Conservation (phyloP, 2,888 invertebrate genomes). For the Andrena chrysosceles region DNA sequence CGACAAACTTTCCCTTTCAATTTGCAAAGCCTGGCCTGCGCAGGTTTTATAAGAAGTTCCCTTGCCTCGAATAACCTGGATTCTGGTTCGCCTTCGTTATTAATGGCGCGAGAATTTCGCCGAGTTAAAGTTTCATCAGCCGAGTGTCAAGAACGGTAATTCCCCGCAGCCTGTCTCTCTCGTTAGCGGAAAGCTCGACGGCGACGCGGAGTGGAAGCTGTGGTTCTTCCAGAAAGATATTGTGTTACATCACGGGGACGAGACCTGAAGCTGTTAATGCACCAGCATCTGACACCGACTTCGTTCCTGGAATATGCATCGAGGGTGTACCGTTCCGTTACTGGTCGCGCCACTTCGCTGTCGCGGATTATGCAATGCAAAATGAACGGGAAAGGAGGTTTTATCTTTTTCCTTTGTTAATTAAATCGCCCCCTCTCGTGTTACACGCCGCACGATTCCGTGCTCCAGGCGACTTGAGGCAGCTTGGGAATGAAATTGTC, state of each 20-base stretch:
- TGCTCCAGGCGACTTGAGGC: not conserved
- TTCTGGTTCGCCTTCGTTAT: not conserved
- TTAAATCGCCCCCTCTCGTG: slow-evolving; percentile 37
- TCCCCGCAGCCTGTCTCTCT: slow-evolving; percentile 15
- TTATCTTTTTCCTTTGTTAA: slow-evolving; percentile 47
- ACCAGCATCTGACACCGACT: slow-evolving; percentile 66
- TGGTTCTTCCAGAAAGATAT: slow-evolving; percentile 55
- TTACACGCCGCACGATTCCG: slow-evolving; percentile 23
- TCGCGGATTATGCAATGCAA: slow-evolving; percentile 58
- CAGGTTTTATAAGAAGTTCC: not conserved
- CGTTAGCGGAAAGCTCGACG: slow-evolving; percentile 27
- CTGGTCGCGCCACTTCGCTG: slow-evolving; percentile 45
- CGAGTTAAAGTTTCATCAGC: slow-evolving; percentile 13
- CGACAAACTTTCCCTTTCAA: not conserved
- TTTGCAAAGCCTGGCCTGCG: not conserved
- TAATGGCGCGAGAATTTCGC: not conserved
- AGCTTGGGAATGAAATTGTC: slow-evolving; percentile 25
- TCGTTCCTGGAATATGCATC: slow-evolving; percentile 65
- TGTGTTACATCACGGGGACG: slow-evolving; percentile 63
- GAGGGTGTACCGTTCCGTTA: slow-evolving; percentile 73
- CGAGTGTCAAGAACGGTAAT: slow-evolving; percentile 40
- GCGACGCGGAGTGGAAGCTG: slow-evolving; percentile 36
- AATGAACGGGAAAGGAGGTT: slow-evolving; percentile 55
- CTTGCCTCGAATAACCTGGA: not conserved
- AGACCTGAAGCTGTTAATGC: slow-evolving; percentile 66